These are phyloP conservation scores for Oceanodroma leucorhoa DNA, from an alignment of 2,797 vertebrate genomes.

Conservation along the genomic window DNA sequence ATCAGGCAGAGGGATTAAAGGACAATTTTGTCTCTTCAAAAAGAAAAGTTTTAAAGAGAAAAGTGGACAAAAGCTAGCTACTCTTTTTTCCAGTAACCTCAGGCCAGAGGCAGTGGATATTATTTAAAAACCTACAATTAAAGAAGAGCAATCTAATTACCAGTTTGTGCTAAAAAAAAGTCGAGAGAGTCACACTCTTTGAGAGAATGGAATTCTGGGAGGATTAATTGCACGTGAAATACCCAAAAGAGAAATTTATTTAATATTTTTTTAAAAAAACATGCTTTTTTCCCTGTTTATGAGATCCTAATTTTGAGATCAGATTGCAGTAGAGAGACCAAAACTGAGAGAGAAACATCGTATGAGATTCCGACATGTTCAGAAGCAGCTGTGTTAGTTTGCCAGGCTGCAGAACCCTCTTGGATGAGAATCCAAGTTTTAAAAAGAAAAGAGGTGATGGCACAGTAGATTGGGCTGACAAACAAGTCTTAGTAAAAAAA, in stretches of 20 bases:
- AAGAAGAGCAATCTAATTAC: slow-evolving; percentile 8
- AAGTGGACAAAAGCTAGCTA: not conserved
- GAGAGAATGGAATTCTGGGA: not conserved
- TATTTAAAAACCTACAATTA: slow-evolving; percentile 29
- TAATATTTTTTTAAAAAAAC: not conserved
- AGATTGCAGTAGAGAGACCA: not conserved
- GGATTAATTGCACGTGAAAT: not conserved
- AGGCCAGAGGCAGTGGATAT: not conserved
- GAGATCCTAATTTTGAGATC: not conserved
- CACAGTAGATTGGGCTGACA: not conserved
- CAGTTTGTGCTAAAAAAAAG: not conserved
- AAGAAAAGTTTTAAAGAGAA: not conserved
- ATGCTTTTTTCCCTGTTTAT: not conserved
- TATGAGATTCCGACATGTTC: not conserved
- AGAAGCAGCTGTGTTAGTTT: not conserved
- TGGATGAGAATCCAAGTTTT: not conserved
- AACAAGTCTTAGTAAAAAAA: not conserved
- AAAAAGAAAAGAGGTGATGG: not conserved
- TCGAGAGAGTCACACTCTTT: not conserved
- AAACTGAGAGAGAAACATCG: not conserved
- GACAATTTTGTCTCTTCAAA: not conserved
- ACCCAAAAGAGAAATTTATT: not conserved
- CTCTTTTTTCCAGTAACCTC: not conserved
- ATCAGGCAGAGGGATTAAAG: not conserved
- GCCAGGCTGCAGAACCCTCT: not conserved